Conservation (phyloP, 2,888 invertebrate species). For the Drosophila dives region DNA sequence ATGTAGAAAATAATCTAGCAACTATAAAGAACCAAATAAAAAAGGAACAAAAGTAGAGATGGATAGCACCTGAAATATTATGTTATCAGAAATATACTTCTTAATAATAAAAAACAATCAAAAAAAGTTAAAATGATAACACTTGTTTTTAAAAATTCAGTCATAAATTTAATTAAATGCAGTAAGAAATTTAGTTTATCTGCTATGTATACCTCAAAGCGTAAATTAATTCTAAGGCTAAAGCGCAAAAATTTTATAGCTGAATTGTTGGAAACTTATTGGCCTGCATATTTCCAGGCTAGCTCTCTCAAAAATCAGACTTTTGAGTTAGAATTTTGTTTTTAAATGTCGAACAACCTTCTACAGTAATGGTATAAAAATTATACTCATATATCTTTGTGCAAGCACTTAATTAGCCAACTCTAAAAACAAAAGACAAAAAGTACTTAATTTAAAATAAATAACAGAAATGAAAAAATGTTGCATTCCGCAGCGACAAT, state of each 20-base stretch:
- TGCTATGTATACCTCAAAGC: not conserved
- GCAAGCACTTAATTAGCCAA: not conserved
- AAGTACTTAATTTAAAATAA: not conserved
- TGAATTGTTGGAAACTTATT: not conserved
- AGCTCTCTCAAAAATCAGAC: not conserved
- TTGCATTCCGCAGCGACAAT: not conserved
- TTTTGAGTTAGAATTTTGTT: fast-evolving
- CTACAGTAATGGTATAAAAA: not conserved
- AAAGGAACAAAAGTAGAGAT: not conserved
- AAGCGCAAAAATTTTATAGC: no score
- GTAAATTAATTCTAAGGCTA: not conserved
- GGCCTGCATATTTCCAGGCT: not conserved
- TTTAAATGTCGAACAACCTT: not conserved
- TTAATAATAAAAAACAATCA: not conserved
- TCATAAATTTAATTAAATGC: no score
- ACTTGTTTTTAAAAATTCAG: fast-evolving
- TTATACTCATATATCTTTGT: not conserved
- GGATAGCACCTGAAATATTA: not conserved
- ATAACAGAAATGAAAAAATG: not conserved
- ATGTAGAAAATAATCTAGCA: not conserved
- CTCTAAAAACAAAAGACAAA: not conserved
- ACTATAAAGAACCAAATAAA: not conserved
- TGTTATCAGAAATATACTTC: not conserved
- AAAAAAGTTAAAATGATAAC: not conserved
- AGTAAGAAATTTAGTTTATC: no score